Percentiles rank a stretch among this genome's conserved stretches.
phyloP scores from a whole-genome alignment of 2,113 vertebrate genomes.

The Struthio camelus region DNA sequence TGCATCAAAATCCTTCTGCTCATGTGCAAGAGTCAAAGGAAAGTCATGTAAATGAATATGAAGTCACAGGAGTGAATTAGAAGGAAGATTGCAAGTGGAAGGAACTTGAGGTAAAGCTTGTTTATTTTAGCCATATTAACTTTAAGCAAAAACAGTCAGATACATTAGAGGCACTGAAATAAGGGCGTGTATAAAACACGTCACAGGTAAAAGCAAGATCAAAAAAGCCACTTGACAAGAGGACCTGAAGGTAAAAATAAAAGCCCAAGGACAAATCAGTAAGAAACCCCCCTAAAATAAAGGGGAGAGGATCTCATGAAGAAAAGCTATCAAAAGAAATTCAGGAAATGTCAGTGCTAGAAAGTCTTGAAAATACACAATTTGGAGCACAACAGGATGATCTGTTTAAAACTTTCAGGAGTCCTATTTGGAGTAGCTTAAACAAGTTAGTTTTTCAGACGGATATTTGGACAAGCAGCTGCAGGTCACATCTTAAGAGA shows the following conservation, averaged over 20 bases:
- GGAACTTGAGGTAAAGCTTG: background rate
- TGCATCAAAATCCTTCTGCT: background rate
- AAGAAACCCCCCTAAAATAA: background rate
- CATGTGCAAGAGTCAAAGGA: background rate
- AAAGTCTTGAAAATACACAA: background rate
- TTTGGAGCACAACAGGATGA: background rate
- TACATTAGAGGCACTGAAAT: background rate
- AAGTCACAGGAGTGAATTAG: constrained; percentile 1
- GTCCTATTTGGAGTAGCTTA: background rate
- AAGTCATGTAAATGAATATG: background rate
- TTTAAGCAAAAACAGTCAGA: background rate
- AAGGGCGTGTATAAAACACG: background rate
- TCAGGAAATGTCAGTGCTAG: background rate
- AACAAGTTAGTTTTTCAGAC: background rate
- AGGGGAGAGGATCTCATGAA: background rate
- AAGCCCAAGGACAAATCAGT: background rate
- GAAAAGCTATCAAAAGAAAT: background rate
- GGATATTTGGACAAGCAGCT: background rate
- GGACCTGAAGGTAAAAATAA: background rate
- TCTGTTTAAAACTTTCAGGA: background rate
- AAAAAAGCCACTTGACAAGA: background rate
- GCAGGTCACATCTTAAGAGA: background rate
- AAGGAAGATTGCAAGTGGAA: background rate
- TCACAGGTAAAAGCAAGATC: background rate
- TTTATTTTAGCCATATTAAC: background rate